These are phyloP conservation scores for Aix galericulata DNA, from an alignment of 2,113 vertebrate species.

Conservation along the genomic window DNA sequence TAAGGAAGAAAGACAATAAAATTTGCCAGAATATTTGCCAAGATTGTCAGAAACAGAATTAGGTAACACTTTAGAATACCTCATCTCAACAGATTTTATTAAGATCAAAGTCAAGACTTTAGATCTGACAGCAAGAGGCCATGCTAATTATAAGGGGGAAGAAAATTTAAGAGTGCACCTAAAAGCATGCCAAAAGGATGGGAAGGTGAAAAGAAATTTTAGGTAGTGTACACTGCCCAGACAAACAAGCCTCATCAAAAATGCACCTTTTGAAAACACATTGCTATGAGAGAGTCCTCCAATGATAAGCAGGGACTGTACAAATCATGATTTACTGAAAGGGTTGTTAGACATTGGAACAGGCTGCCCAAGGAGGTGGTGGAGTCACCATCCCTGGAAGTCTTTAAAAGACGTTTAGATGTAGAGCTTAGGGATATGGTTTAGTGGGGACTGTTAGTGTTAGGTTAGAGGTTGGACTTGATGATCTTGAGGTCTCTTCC, in stretches of 20 bases:
- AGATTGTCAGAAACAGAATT: neutral
- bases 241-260: neutral
- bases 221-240: neutral
- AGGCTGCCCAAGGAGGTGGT: no score
- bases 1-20: neutral
- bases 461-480: no score
- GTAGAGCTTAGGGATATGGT: no score
- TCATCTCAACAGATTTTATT: neutral
- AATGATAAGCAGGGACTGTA: neutral
- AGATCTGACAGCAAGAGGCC: neutral
- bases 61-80: neutral
- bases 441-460: no score
- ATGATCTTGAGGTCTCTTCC: no score
- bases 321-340: no score
- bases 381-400: no score
- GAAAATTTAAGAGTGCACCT: neutral
- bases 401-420: no score
- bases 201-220: neutral
- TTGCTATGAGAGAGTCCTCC: neutral
- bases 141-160: neutral
- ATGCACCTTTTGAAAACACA: neutral
- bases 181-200: neutral
- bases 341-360: no score
- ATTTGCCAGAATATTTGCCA: neutral
- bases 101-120: neutral